A percentile compares a stretch with the other conserved stretches of the same genome.
Evolutionary conservation across 2,888 invertebrate species (phyloP).

Genomic region (Stenodera caucasica): DNA sequence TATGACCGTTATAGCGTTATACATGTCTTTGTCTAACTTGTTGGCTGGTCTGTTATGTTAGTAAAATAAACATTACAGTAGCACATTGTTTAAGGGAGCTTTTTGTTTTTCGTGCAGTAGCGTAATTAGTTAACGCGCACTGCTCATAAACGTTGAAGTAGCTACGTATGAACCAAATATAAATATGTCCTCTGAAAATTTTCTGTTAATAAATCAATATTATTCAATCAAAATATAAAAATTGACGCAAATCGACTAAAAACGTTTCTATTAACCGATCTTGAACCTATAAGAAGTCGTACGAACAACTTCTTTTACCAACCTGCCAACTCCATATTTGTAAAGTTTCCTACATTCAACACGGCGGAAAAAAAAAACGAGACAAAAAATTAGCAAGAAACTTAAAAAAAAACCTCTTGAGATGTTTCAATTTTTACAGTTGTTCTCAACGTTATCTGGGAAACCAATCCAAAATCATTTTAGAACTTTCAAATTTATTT

Average conservation of each 20-base stretch:
- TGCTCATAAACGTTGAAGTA: slow-evolving; percentile 33
- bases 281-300: slow-evolving; percentile 14
- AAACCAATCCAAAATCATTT: slow-evolving; percentile 2
- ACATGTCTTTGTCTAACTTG: not conserved
- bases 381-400: not conserved
- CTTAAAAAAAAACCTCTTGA: not conserved
- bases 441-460: not conserved
- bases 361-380: not conserved
- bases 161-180: slow-evolving; percentile 28
- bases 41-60: slow-evolving; percentile 21
- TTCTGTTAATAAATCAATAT: slow-evolving; percentile 30
- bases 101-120: slow-evolving; percentile 35
- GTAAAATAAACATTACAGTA: slow-evolving; percentile 36
- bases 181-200: slow-evolving; percentile 32
- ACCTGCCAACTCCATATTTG: slow-evolving; percentile 23
- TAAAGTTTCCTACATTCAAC: slow-evolving; percentile 12
- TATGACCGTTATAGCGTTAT: slow-evolving; percentile 32
- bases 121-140: slow-evolving; percentile 35
- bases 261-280: slow-evolving; percentile 14
- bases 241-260: slow-evolving; percentile 19
- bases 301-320: slow-evolving; percentile 21
- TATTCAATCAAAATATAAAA: slow-evolving; percentile 27
- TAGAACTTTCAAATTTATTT: not conserved
- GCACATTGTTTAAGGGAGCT: slow-evolving; percentile 29
- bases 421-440: slow-evolving; percentile 2